A percentile compares a stretch with the other conserved stretches of the same genome.
Evolutionary conservation across 2,888 invertebrate genomes (phyloP).

Genomic region (Papilio protenor): DNA sequence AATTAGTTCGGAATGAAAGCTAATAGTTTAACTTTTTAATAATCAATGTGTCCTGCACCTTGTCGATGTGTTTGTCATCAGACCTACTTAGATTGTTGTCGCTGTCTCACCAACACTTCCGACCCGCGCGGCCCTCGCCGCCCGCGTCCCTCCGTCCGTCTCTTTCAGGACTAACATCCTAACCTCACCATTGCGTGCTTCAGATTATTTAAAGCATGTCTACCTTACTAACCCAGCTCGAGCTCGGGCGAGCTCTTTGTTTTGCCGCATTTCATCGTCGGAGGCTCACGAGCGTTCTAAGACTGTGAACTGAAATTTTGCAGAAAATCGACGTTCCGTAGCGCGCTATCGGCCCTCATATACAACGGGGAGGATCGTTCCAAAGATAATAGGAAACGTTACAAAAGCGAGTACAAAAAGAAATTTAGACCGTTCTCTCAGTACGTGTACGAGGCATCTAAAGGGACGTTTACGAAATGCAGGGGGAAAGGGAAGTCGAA

Average conservation of each 20-base stretch:
- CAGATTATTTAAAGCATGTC: constrained; percentile 82
- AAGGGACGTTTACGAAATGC: constrained; percentile 87
- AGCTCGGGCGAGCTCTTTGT: constrained; percentile 75
- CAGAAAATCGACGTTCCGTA: constrained; percentile 85
- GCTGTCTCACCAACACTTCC: constrained; percentile 81
- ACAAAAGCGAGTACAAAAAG: constrained; percentile 92
- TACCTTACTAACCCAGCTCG: constrained; percentile 80
- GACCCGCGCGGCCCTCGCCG: constrained; percentile 65
- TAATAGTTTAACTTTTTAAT: constrained; percentile 72
- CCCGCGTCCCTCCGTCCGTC: constrained; percentile 71
- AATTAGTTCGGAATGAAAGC: constrained; percentile 81
- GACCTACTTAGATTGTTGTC: constrained; percentile 82
- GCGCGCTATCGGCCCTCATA: constrained; percentile 84
- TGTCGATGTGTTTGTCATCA: constrained; percentile 76
- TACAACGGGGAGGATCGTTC: constrained; percentile 85
- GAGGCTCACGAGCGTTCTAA: constrained; percentile 75
- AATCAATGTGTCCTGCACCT: constrained; percentile 74
- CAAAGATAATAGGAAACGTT: constrained; percentile 87
- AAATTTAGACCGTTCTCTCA: constrained; percentile 92
- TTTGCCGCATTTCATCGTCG: constrained; percentile 79
- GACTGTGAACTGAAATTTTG: constrained; percentile 82
- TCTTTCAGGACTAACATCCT: constrained; percentile 79
- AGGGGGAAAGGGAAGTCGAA: constrained; percentile 86
- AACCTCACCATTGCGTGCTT: constrained; percentile 83
- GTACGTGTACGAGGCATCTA: constrained; percentile 90